Conservation (phyloP, 2,113 vertebrate species). For the Lepus europaeus region DNA sequence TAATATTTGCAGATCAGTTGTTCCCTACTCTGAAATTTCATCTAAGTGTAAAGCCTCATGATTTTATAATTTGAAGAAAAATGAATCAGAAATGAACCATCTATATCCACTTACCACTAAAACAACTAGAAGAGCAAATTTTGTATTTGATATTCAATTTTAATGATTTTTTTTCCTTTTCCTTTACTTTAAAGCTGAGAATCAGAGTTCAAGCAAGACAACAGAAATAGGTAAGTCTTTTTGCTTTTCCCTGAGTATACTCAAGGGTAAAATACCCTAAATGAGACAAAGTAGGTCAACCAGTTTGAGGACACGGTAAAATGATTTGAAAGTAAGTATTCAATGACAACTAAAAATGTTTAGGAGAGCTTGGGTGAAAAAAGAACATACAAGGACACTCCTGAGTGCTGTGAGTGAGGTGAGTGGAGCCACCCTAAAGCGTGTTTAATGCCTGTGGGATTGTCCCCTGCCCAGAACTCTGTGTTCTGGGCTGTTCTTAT, state of each 20-base stretch:
- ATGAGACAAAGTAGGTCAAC: not conserved
- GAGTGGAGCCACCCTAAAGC: not conserved
- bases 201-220: conserved; percentile 24
- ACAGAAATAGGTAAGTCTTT: conserved; percentile 66
- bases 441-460: not conserved
- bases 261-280: not conserved
- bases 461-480: not conserved
- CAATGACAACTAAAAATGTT: not conserved
- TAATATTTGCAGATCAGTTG: conserved; percentile 2
- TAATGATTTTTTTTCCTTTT: conserved; percentile 27
- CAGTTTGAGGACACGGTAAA: not conserved
- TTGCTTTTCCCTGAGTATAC: not conserved
- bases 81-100: not conserved
- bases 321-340: not conserved
- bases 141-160: conserved; percentile 15
- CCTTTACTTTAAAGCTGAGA: conserved; percentile 68
- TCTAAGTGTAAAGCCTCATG: not conserved
- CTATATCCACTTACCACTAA: not conserved
- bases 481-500: not conserved
- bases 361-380: not conserved
- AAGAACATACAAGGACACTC: not conserved
- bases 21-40: not conserved
- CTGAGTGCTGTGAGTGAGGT: not conserved
- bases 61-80: conserved; percentile 12
- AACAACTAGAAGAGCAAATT: conserved; percentile 14